Base-by-base conservation (phyloP, 2,113 vertebrate genomes). In the Eonycteris spelaea region DNA sequence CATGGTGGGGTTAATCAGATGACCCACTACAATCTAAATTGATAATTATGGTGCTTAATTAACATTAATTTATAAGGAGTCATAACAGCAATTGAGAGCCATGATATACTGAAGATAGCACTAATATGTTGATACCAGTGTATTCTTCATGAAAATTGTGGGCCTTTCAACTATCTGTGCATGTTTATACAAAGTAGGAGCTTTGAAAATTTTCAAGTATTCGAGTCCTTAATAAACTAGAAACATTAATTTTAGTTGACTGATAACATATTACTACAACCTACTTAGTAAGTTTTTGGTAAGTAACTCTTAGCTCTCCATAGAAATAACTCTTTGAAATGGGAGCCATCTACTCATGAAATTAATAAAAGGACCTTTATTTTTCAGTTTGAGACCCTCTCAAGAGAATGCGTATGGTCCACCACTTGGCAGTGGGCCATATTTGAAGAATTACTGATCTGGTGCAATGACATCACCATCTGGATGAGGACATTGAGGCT, bases 1-100 rank as follows among this genome's bases (percentile, higher is more conserved):
- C 1, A 28, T 59, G 40, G 12, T 82, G 77, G 61, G 16, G 12
- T 73, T 88, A 96, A 74, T 53, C 43, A 48, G 33, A 75, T 89
- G 86, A 77, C 68, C 75, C 26, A 33, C 8, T n/a, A 7, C 7
- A 86, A 83, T 83, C 45, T 90, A 90, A 77, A 74, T 24, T 19
- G 55, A 51, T 71, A 77, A 92, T 94, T 86, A 92, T 24, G 7
- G 35, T 73, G 33, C 53, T 78, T 92, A 89, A 92, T 82, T 92
- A 94, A 30, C 26, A 67, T 86, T 82, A 77, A 78, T 67, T 83
- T 90, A 73, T 86, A 83, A 86, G 59, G 53, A 89, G 33, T 80
- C 40, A 53, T 59, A 67, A 85, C 0, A 78, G 35, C 61, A 80
- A 86, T 30, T 40, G 65, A 82, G 84, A 86, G 57, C n/a, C 51